Conservation (phyloP, 2,888 invertebrate species). For the Sesamia inferens region DNA sequence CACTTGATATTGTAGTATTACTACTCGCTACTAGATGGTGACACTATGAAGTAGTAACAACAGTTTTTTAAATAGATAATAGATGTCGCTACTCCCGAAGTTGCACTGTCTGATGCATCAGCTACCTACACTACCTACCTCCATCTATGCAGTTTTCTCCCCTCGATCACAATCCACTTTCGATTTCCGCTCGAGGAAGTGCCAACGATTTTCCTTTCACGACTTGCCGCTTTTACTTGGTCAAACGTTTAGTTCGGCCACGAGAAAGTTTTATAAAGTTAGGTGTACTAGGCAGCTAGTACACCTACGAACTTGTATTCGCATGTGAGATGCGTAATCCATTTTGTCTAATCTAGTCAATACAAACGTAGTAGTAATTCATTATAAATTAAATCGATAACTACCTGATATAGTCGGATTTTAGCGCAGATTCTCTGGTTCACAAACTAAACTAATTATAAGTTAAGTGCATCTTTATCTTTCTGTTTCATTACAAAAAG, state of each 20-base stretch:
- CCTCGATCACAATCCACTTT: constrained; percentile 82
- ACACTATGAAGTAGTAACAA: constrained; percentile 11
- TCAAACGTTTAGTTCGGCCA: constrained; percentile 61
- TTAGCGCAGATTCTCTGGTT: too few species aligned
- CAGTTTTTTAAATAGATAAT: constrained; percentile 43
- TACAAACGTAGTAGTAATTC: background rate
- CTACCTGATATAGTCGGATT: background rate
- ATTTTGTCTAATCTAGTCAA: constrained; percentile 28
- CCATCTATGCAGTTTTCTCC: constrained; percentile 83
- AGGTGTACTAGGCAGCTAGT: constrained; percentile 28
- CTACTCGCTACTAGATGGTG: constrained; percentile 73
- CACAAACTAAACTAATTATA: too few species aligned
- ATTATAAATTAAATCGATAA: constrained; percentile 5
- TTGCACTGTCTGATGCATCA: constrained; percentile 46
- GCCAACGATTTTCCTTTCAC: constrained; percentile 85
- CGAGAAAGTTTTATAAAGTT: constrained; percentile 74
- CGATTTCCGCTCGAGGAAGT: constrained; percentile 89
- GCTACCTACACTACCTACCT: constrained; percentile 42
- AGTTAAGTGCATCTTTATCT: too few species aligned
- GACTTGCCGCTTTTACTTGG: constrained; percentile 84
- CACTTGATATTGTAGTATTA: constrained; percentile 32
- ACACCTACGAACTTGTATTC: background rate
- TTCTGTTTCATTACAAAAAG: too few species aligned
- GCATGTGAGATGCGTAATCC: constrained; percentile 19
- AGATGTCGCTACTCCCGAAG: constrained; percentile 74